These are phyloP conservation scores for Dusona sp. DNA, from an alignment of 2,888 invertebrate species.

Conservation along the genomic window DNA sequence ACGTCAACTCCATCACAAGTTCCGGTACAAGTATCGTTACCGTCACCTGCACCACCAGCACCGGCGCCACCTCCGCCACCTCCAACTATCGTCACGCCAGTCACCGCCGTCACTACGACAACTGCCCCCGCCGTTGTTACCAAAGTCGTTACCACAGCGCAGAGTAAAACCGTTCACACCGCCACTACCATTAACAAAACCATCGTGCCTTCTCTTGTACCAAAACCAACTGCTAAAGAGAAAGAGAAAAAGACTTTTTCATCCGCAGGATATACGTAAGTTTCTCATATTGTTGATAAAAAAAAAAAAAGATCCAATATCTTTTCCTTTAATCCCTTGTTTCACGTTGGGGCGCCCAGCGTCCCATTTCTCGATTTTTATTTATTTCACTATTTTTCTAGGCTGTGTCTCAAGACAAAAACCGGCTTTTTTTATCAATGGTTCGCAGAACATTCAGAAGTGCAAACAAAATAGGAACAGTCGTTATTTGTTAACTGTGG, in stretches of 20 bases:
- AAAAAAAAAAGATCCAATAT: too few relatives aligned
- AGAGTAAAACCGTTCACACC: conserved; percentile 81
- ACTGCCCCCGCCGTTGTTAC: conserved; percentile 82
- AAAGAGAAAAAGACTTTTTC: conserved; percentile 91
- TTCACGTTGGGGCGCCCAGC: too few relatives aligned
- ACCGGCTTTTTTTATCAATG: too few relatives aligned
- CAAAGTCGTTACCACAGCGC: conserved; percentile 77
- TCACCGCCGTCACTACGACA: conserved; percentile 73
- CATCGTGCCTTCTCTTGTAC: conserved; percentile 85
- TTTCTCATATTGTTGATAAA: too few relatives aligned
- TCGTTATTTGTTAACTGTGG: too few relatives aligned
- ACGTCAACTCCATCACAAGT: conserved; percentile 9
- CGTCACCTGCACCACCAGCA: conserved; percentile 19
- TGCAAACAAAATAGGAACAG: too few relatives aligned
- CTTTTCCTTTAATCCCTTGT: too few relatives aligned
- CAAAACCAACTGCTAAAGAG: conserved; percentile 89
- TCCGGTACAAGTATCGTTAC: conserved; percentile 27
- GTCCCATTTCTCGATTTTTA: too few relatives aligned
- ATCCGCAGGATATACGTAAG: conserved; percentile 86
- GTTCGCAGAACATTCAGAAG: too few relatives aligned
- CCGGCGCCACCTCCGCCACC: conserved; percentile 29
- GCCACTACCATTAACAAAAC: conserved; percentile 86
- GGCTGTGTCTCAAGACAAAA: too few relatives aligned
- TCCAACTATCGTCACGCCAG: conserved; percentile 8
- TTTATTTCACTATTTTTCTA: too few relatives aligned